Evolutionary conservation across 2,797 vertebrate species (phyloP).

Genomic region (Tympanoctomys barrerae): DNA sequence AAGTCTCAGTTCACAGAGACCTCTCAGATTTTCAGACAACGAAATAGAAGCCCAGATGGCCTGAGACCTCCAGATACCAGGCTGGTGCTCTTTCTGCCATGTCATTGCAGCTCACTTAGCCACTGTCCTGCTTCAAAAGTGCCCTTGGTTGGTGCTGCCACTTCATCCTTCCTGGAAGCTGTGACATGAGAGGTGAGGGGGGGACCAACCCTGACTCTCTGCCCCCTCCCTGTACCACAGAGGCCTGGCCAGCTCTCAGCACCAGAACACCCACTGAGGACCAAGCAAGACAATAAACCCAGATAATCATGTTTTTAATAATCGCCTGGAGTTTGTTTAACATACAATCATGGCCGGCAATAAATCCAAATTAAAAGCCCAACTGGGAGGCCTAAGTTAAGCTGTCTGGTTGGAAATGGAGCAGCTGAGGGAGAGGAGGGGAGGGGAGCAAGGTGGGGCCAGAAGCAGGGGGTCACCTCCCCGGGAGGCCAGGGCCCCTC

Average conservation of each 20-base stretch:
- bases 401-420: constrained; percentile 43
- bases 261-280: constrained; percentile 48
- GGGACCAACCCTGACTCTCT: neutral
- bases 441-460: neutral
- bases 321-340: constrained; percentile 84
- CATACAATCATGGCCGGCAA: constrained; percentile 76
- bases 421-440: neutral
- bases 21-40: neutral
- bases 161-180: neutral
- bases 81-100: neutral
- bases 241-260: neutral
- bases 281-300: constrained; percentile 68
- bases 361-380: constrained; percentile 86
- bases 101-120: neutral
- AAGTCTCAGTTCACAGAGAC: neutral
- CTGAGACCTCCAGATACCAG: rapidly evolving
- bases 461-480: neutral
- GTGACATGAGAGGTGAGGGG: neutral
- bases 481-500: neutral
- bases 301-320: constrained; percentile 82
- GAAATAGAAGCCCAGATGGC: neutral
- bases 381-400: constrained; percentile 78
- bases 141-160: rapidly evolving
- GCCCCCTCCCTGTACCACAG: neutral
- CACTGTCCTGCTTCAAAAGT: neutral